Conservation (phyloP, 1,140 invertebrate species). For the Rhynchophorus ferrugineus region DNA sequence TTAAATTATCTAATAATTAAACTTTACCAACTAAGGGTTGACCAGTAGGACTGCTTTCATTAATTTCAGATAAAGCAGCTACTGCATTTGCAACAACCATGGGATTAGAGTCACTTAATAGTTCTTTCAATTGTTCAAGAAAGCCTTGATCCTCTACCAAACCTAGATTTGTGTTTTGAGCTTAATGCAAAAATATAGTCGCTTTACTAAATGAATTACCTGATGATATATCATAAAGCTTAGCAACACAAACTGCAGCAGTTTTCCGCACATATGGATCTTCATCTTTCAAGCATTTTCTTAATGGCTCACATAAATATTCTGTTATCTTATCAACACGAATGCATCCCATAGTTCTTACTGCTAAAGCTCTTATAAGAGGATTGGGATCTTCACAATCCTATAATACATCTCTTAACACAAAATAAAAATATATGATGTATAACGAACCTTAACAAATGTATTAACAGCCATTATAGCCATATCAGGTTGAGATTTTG, state of each 20-base stretch:
- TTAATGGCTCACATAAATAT: constrained; percentile 96
- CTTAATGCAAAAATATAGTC: not conserved
- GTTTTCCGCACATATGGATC: constrained; percentile 99
- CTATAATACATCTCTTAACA: constrained; percentile 44
- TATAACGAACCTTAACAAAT: constrained; percentile 86
- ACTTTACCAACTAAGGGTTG: constrained; percentile 72
- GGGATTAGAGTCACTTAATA: constrained; percentile 98
- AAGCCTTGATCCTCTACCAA: constrained; percentile 99
- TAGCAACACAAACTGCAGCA: constrained; percentile 98
- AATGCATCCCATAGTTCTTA: constrained; percentile 99
- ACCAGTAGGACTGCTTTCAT: constrained; percentile 90
- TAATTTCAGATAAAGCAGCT: constrained; percentile 96
- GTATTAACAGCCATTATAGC: constrained; percentile 99
- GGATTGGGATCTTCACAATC: constrained; percentile 99
- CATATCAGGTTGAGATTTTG: constrained; percentile 99
- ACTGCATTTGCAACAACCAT: constrained; percentile 99
- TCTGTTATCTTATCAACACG: constrained; percentile 99
- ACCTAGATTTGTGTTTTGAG: constrained; percentile 40
- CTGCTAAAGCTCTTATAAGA: constrained; percentile 94
- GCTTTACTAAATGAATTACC: constrained; percentile 16
- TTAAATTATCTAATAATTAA: constrained; percentile 9
- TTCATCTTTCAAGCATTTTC: constrained; percentile 98
- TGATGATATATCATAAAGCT: constrained; percentile 98
- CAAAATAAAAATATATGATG: constrained; percentile 4
- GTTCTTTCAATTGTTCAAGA: constrained; percentile 92